Evolutionary conservation across 2,888 invertebrate species (phyloP), one percentile per base, ranked within the genome.

Genomic region (Glyphotaelius pellucidus): DNA sequence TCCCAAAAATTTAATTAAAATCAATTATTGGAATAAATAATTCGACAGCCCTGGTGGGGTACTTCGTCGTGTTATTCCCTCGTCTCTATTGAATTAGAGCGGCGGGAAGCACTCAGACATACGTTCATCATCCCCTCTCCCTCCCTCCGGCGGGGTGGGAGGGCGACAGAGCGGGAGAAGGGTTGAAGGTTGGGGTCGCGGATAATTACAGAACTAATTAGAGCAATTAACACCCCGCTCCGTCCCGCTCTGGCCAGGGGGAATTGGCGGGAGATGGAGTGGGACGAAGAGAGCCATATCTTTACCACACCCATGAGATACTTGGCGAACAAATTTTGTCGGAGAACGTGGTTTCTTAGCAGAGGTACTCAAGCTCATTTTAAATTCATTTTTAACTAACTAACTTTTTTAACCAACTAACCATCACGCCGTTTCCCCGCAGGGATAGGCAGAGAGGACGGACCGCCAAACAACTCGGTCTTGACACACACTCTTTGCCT

Each of bases 191-290:
- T 83, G 91, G 95, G 95, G 95, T 95, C 95, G 95, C 95, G 95
- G 95, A 95, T 96, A 95, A 95, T 96, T 96, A 96, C 95, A 95
- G 95, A 95, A 95, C 96, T 96, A 96, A 96, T 96, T 96, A 96
- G 96, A 95, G 95, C 96, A 96, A 96, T 96, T 96, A 96, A 96
- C 96, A 95, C 95, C 94, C 92, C 90, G 90, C 90, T 31, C 90
- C 87, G 83, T 93, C 93, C 90, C 92, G 42, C 87, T 92, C 89
- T 87, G 94, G 94, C 94, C 94, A 94, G 94, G 92, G 93, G 93
- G 94, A 94, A 94, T 94, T 93, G 93, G 91, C 90, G 47, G 81
- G 92, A 84, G 85, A 83, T 31, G 80, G 80, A 81, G 84, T 30
- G 91, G 79, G 85, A 84, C 83, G 86, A 67, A 42, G 90, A 80